phyloP scores from a whole-genome alignment of 2,888 invertebrate genomes.

The Bhutanitis thaidina region DNA sequence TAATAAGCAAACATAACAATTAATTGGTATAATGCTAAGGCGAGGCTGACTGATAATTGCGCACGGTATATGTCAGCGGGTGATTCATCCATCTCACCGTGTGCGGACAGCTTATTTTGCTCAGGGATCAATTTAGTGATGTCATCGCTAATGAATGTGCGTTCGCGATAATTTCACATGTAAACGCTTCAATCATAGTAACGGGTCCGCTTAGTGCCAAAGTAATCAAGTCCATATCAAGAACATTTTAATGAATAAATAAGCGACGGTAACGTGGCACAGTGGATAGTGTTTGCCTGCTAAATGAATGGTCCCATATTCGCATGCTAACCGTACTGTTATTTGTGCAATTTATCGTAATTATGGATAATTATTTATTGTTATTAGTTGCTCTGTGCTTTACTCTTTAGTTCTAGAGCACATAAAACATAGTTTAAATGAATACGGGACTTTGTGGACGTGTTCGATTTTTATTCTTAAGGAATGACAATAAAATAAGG shows the following conservation, averaged over 20 bases:
- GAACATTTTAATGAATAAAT: constrained; percentile 5
- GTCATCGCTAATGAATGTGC: constrained; percentile 26
- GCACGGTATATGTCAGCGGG: constrained; percentile 46
- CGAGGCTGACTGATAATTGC: constrained; percentile 57
- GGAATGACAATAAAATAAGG: too few relatives aligned
- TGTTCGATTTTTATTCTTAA: too few relatives aligned
- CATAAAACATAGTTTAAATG: too few relatives aligned
- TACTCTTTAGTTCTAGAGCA: too few relatives aligned
- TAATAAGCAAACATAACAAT: constrained; percentile 56
- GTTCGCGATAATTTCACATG: constrained; percentile 16
- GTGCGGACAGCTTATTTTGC: constrained; percentile 24
- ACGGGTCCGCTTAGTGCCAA: constrained; percentile 2
- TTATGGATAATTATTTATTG: too few relatives aligned
- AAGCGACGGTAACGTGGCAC: background rate
- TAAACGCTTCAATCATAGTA: constrained; percentile 17
- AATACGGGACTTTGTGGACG: too few relatives aligned
- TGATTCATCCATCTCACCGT: constrained; percentile 36
- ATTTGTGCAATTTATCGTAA: too few relatives aligned
- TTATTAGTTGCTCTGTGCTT: too few relatives aligned
- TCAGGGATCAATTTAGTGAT: constrained; percentile 26
- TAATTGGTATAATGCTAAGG: constrained; percentile 67
- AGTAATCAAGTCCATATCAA: background rate
- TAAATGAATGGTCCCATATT: too few relatives aligned
- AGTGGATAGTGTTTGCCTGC: too few relatives aligned
- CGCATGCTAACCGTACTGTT: too few relatives aligned